phyloP scores from a whole-genome alignment of 1,140 invertebrate species.

The Oreohelix idahoensis region DNA sequence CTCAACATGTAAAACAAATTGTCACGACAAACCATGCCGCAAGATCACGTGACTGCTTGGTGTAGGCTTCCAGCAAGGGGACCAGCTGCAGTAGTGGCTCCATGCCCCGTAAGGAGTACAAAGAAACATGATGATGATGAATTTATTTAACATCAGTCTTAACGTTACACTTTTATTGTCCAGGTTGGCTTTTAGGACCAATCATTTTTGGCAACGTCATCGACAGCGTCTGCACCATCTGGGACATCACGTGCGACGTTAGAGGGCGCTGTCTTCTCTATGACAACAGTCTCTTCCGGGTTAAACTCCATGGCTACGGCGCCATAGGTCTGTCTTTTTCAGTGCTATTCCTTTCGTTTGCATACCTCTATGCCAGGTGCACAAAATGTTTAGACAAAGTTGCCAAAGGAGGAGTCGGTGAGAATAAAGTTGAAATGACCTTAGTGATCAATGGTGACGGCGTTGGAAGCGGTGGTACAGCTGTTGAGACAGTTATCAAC shows the following conservation, averaged over 20 bases:
- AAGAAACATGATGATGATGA: too few relatives aligned
- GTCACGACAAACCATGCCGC: too few relatives aligned
- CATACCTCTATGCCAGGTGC: neutral
- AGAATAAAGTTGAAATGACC: neutral
- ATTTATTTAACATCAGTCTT: too few relatives aligned
- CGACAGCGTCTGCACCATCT: slow-evolving; percentile 32
- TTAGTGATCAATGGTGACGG: neutral
- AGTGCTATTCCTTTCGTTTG: neutral
- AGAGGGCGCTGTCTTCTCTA: slow-evolving; percentile 39
- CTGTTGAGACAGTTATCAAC: neutral
- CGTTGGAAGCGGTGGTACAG: neutral
- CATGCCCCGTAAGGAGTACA: too few relatives aligned
- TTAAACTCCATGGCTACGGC: slow-evolving; percentile 27
- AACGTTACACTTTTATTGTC: too few relatives aligned
- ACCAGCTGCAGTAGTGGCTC: too few relatives aligned
- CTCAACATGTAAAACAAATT: too few relatives aligned
- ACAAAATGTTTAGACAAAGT: slow-evolving; percentile 8
- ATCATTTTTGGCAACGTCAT: slow-evolving; percentile 22
- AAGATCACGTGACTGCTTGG: too few relatives aligned
- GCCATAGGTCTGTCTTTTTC: neutral
- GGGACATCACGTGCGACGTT: neutral
- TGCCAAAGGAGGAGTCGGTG: neutral
- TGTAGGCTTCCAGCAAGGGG: too few relatives aligned
- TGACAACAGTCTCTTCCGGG: slow-evolving; percentile 39
- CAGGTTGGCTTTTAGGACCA: slow-evolving; percentile 33